These are phyloP conservation scores for Micromesistius poutassou DNA, from an alignment of 2,797 vertebrate species.

Conservation along the genomic window DNA sequence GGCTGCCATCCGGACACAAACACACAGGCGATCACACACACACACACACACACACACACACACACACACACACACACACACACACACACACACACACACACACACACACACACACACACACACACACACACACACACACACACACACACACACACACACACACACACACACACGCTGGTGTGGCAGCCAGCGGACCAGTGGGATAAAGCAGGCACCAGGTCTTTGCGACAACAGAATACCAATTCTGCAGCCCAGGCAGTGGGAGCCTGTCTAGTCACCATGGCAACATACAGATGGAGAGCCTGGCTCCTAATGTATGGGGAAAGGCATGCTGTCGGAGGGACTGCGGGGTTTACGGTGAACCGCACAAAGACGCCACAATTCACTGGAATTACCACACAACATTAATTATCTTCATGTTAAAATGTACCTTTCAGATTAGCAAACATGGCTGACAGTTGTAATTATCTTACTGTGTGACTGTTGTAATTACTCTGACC, in stretches of 20 bases:
- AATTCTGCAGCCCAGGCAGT: conserved; percentile 47
- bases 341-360: background rate
- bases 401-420: conserved; percentile 36
- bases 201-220: conserved; percentile 51
- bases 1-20: background rate
- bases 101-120: conserved; percentile 1
- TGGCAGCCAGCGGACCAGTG: conserved; percentile 40
- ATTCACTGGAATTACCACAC: background rate
- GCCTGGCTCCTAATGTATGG: conserved; percentile 39
- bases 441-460: conserved; percentile 31
- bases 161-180: conserved; percentile 42
- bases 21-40: background rate
- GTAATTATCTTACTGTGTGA: conserved; percentile 24
- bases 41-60: background rate
- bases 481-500: conserved; percentile 45
- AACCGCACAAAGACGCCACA: conserved; percentile 28
- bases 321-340: conserved; percentile 25
- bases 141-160: background rate
- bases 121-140: background rate
- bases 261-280: conserved; percentile 46
- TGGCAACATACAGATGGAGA: conserved; percentile 53
- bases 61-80: background rate
- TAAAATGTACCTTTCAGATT: conserved; percentile 31
- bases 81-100: background rate
- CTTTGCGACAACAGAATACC: conserved; percentile 54